These are phyloP conservation scores for Macaca nemestrina DNA, from an alignment of 2,113 vertebrate species.

Conservation along the genomic window DNA sequence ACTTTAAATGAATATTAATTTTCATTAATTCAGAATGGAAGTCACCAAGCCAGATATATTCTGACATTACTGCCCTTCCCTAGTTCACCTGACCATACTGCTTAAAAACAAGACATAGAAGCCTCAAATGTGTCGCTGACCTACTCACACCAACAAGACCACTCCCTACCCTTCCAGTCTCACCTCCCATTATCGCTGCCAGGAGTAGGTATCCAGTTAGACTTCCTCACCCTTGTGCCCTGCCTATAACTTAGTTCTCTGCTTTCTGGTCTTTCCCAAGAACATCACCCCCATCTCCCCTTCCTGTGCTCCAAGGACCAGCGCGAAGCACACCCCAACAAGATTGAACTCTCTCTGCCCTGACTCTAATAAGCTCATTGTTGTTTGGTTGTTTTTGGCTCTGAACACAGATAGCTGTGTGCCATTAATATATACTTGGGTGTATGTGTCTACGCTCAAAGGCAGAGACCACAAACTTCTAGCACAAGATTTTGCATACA, in stretches of 20 bases:
- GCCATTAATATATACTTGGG: neutral
- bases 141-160: neutral
- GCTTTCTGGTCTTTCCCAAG: neutral
- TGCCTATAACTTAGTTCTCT: neutral
- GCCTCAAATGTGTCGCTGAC: neutral
- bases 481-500: neutral
- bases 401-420: neutral
- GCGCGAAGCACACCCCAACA: neutral
- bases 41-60: neutral
- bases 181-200: neutral
- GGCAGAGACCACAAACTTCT: neutral
- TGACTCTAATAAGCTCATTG: neutral
- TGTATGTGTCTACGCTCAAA: neutral
- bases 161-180: neutral
- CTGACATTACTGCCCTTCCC: neutral
- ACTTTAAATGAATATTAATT: conserved; percentile 18
- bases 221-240: neutral
- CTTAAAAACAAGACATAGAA: neutral
- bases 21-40: conserved; percentile 25
- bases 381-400: neutral
- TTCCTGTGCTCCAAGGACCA: neutral
- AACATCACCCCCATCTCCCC: neutral
- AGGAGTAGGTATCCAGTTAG: no score
- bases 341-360: neutral
- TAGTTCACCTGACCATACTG: neutral